These are phyloP conservation scores for Cyanoderma ruficeps DNA, from an alignment of 2,113 vertebrate genomes.

Conservation along the genomic window DNA sequence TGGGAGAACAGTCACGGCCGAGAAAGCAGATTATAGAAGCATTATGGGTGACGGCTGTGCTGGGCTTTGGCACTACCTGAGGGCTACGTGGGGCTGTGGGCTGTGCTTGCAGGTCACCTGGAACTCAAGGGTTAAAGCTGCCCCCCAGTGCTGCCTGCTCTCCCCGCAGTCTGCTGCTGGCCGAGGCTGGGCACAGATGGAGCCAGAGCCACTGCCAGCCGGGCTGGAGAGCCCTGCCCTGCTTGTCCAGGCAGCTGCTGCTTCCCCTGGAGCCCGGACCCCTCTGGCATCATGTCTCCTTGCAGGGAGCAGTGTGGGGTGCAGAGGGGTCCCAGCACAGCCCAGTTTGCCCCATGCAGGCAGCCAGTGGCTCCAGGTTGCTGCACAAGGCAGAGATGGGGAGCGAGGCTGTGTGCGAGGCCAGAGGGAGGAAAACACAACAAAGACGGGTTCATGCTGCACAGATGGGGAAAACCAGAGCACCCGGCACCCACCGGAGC, in stretches of 20 bases:
- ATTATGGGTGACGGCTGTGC: not conserved
- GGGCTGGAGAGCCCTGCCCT: not conserved
- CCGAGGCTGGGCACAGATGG: constrained; percentile 32
- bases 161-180: not conserved
- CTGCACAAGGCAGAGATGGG: not conserved
- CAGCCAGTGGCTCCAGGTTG: not conserved
- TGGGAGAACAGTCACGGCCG: constrained; percentile 8
- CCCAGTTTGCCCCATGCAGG: not conserved
- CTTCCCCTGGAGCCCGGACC: not conserved
- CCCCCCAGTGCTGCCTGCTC: not conserved
- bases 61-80: not conserved
- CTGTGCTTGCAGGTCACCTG: not conserved
- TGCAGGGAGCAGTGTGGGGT: not conserved
- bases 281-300: not conserved
- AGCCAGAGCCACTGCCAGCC: not conserved
- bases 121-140: not conserved
- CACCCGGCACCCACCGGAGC: not conserved
- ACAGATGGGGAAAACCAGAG: not conserved
- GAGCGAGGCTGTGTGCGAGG: not conserved
- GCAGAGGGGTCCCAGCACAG: not conserved
- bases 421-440: not conserved
- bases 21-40: constrained; percentile 6
- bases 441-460: not conserved
- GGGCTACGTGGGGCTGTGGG: not conserved
- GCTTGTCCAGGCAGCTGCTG: constrained; percentile 25